Base-by-base conservation (phyloP, 2,888 invertebrate species). In the Acleris laterana region DNA sequence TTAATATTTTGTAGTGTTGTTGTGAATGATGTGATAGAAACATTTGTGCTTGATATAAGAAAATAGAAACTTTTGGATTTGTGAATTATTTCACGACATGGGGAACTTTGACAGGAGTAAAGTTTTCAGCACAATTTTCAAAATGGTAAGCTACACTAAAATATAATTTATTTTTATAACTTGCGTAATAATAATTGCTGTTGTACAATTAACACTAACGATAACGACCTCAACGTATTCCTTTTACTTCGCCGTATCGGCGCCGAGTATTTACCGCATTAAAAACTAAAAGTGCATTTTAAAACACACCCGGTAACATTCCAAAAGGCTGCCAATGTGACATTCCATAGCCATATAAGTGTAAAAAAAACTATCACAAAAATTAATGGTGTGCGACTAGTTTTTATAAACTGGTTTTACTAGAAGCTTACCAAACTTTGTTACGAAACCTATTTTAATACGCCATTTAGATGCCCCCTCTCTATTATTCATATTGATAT, bases 1-100 rank as follows among this genome's bases (percentile, higher is more conserved):
- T 81, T 71, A 70, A 74, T 74, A 74, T 77, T 74, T 73, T 73
- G 44, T 75, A 78, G 87, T 87, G 75, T 72, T 77, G 84, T 79
- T 83, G 89, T 91, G 88, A 90, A 87, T 87, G 75, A 87, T 90
- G 90, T 90, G 88, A 85, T 81, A 79, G 79, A 77, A 81, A 79
- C 82, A 77, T 74, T 88, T 83, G 81, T 84, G 81, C 77, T 72
- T 69, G 69, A 68, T 65, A 70, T 74, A 76, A 71, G 70, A 68
- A 58, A 71, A 49, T 42, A 61, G 72, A 75, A 78, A 75, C 80
- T 76, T 81, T 72, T 79, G 81, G 76, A 83, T 81, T 80, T 77
- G 73, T 77, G 75, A 73, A 74, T 76, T 73, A 75, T 77, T 74
- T 77, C 74, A 84, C 80, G 76, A 51, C 49, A 91, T 92, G 91